These are phyloP conservation scores for Conger conger DNA, from an alignment of 2,113 vertebrate genomes.

Conservation along the genomic window DNA sequence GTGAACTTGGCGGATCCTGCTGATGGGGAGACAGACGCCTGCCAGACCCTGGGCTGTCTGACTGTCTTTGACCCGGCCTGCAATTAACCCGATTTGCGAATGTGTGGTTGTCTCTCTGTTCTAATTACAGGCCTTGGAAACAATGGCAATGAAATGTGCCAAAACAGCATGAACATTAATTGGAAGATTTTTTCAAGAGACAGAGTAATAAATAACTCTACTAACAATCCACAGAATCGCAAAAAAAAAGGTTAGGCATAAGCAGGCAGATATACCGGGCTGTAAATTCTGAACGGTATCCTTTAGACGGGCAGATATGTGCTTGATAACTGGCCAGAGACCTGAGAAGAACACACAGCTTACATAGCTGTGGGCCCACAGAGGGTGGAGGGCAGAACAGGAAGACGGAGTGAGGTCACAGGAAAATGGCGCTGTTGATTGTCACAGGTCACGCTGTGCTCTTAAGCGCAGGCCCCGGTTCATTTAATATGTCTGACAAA, in stretches of 20 bases:
- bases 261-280: background rate
- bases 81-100: slow-evolving; percentile 57
- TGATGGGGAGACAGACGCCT: slow-evolving; percentile 38
- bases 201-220: background rate
- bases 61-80: slow-evolving; percentile 49
- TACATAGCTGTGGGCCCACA: background rate
- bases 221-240: background rate
- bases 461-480: slow-evolving; percentile 45
- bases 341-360: slow-evolving; percentile 4
- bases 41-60: slow-evolving; percentile 47
- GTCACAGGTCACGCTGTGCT: slow-evolving; percentile 43
- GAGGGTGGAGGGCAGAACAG: background rate
- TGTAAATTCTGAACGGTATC: background rate
- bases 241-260: background rate
- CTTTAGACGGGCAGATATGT: background rate
- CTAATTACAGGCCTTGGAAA: slow-evolving; percentile 51
- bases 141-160: slow-evolving; percentile 28
- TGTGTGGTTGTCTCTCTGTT: slow-evolving; percentile 38
- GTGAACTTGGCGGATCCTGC: slow-evolving; percentile 58
- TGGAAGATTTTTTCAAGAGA: background rate
- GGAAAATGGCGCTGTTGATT: slow-evolving; percentile 28
- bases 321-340: slow-evolving; percentile 18
- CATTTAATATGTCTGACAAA: slow-evolving; percentile 66
- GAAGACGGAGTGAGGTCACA: background rate
- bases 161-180: background rate